Base-by-base conservation (phyloP, 2,888 invertebrate genomes). In the Nasonovia ribisnigri region DNA sequence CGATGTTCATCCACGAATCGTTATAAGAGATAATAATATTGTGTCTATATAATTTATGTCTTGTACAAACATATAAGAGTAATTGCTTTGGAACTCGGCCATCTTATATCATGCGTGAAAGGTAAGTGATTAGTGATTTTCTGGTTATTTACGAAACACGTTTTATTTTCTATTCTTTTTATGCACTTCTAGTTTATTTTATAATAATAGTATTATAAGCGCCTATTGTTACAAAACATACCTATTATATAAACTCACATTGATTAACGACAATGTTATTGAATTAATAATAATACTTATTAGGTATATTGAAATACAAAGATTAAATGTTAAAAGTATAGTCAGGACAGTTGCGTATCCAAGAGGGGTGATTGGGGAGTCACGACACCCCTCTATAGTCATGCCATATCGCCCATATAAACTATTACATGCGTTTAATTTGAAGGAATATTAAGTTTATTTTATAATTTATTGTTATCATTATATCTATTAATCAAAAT, bases 31-130 rank as follows among this genome's bases (percentile, higher is more conserved):
- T 46, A 29, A 86, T 46, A 86, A 86, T 46, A 86, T 86, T 43
- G 46, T 86, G 46, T 51, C n/a, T 88, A 36, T n/a, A 88, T 60
- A 57, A 89, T 89, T 88, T 24, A 89, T 57, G 88, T 46, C 60
- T 89, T 43, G 6, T 77, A 60, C 57, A 89, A 43, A 42, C 8
- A 89, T 29, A 60, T 29, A 60, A 57, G 57, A 60, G 60, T 89
- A 29, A 60, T 43, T 57, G 60, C 60, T 89, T 57, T 89, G 60
- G 57, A 89, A 43, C 57, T 57, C 16, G 8, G 89, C 89, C 89
- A 60, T 16, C 46, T 43, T 43, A 43, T 43, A 89, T 16, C 29
- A 1, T 43, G 48, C 6, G 48, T 48, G 24, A 10, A 46, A 90
- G 36, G n/a, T 36, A 29, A 48, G 36, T n/a, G 36, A 77, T 51